Evolutionary conservation across 2,888 invertebrate genomes (phyloP), one percentile per base, ranked within the genome.

Genomic region (Pyrgus malvae): DNA sequence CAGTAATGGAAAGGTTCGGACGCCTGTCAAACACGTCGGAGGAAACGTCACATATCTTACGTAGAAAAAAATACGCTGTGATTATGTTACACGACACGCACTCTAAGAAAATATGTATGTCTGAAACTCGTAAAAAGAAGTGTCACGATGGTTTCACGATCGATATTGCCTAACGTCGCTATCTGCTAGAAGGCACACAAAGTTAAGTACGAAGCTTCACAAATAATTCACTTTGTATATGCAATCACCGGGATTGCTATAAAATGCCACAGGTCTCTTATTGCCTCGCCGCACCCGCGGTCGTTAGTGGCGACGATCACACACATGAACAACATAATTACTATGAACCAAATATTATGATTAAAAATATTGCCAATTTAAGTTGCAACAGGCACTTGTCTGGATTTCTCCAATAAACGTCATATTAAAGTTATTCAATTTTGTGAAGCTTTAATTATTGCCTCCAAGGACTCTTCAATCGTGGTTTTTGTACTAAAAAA

Each of bases 121-220:
- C 45, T 45, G 45, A 33, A 25, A 37, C 16, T n/a, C 9, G 35
- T 48, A 35, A 9, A 40, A 27, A 27, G 12, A 38, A 29, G 38
- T 48, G 48, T 31, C 31, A 31, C 70, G 70, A 79, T 79, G 80
- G 75, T 81, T 79, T 82, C 75, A 80, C 70, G 82, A 81, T 71
- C 76, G 85, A 80, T 84, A 83, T 73, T 80, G 89, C 86, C 87
- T 86, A 85, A 85, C 78, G 75, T 82, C 84, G 87, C 89, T 89
- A 89, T 76, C 80, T 78, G 89, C 89, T 89, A 90, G 88, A 90
- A 90, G 90, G 90, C 90, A 90, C 90, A 89, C 83, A 86, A 86
- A 88, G 87, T 88, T 88, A 78, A 89, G 84, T 84, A 83, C 87
- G 86, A 88, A 90, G 90, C 90, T 84, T 88, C 85, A 83, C 86